Percentiles rank a stretch among this genome's conserved stretches.
Conservation (phyloP, 2,797 vertebrate genomes). For the Myiotriccus ornatus region DNA sequence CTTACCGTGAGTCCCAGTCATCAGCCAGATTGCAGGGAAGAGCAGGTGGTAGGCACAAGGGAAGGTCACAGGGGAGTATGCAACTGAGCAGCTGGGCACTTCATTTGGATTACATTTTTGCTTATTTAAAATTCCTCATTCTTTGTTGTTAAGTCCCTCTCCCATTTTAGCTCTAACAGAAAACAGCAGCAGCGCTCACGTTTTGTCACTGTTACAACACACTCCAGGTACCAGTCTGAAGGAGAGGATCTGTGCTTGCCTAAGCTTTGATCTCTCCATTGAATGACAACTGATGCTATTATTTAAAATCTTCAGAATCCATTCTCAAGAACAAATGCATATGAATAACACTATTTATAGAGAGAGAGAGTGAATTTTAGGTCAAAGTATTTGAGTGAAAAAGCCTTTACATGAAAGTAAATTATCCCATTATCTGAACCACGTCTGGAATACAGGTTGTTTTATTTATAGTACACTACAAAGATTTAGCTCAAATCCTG, state of each 20-base stretch:
- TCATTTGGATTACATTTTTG: background rate
- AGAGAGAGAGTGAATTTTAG: background rate
- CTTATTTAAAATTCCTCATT: background rate
- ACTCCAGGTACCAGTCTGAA: background rate
- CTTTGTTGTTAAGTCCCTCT: background rate
- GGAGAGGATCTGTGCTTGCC: background rate
- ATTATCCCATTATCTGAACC: background rate
- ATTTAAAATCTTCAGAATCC: background rate
- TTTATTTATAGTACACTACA: background rate
- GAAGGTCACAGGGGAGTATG: background rate
- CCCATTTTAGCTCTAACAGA: background rate
- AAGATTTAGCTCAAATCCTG: background rate
- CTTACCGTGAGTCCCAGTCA: background rate
- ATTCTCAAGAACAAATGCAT: background rate
- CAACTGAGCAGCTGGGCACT: background rate
- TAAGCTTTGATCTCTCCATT: background rate
- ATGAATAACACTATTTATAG: background rate
- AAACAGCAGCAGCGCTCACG: background rate
- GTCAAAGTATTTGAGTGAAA: background rate
- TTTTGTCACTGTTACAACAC: background rate
- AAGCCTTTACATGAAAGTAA: background rate
- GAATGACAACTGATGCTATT: background rate
- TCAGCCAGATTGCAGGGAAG: background rate
- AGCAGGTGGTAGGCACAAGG: conserved; percentile 15
- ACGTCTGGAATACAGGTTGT: background rate